These are phyloP conservation scores for Pungitius pungitius DNA, from an alignment of 2,113 vertebrate genomes.

Conservation along the genomic window DNA sequence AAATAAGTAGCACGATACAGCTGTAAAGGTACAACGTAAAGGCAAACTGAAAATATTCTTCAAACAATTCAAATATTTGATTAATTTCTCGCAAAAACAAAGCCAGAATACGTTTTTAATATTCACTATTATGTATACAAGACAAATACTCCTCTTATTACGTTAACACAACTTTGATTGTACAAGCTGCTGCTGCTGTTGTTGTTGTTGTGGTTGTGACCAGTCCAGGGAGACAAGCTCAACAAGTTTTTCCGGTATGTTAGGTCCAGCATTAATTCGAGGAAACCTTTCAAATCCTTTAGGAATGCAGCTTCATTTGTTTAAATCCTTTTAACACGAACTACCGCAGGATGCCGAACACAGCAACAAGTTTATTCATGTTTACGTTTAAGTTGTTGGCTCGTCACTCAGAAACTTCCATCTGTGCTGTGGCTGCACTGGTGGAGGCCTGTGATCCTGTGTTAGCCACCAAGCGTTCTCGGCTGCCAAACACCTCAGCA, in stretches of 20 bases:
- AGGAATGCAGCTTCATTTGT: neutral
- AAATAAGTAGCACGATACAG: constrained; percentile 24
- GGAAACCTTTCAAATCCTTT: constrained; percentile 2
- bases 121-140: constrained; percentile 16
- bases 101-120: neutral
- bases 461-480: constrained; percentile 83
- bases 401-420: constrained; percentile 74
- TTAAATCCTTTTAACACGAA: neutral
- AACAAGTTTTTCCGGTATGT: constrained; percentile 9
- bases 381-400: constrained; percentile 11
- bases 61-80: constrained; percentile 17
- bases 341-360: neutral
- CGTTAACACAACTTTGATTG: neutral
- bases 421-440: constrained; percentile 65
- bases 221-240: neutral
- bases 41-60: neutral
- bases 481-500: constrained; percentile 86
- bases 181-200: neutral
- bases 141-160: neutral
- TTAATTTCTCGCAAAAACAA: neutral
- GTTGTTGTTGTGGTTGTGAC: neutral
- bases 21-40: constrained; percentile 31
- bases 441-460: constrained; percentile 63
- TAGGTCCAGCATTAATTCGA: neutral
- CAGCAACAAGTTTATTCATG: constrained; percentile 7